Evolutionary conservation across 2,113 vertebrate species (phyloP), one percentile per base, ranked within the genome.

Genomic region (Engystomops pustulosus): DNA sequence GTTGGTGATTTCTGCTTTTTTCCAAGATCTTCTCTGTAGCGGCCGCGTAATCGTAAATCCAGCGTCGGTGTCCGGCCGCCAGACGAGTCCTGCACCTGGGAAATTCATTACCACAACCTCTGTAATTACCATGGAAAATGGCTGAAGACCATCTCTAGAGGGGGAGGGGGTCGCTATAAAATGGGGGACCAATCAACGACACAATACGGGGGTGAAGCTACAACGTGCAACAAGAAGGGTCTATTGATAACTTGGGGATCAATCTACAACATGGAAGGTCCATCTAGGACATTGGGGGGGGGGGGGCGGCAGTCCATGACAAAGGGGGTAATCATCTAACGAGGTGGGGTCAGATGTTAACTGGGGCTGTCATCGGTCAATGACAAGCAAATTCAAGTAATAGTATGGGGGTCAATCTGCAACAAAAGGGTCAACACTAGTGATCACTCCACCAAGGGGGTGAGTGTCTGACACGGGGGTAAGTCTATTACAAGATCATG

Each of bases 1-100:
- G 47, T 71, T 49, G 55, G 65, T 70, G 47, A 38, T 81, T 18
- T 41, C 20, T 38, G 80, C 53, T 71, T 20, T 58, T n/a, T 71
- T 71, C 49, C 34, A 34, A 4, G 32, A 58, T 77, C 25, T 23
- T 38, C 74, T 36, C 45, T 9, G 74, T 15, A n/a, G 18, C 4
- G 8, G 47, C 18, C 12, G 47, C 14, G 10, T 77, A 27, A 44
- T 44, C 12, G 41, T 72, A 45, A 72, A 72, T 45, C 69, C n/a
- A 27, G 36, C 20, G 38, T 47, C 70, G 7, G 30, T 36, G 30
- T 53, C 74, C 47, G 17, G 15, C 15, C 62, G 2, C 47, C 3
- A 9, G n/a, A 17, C 6, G 23, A n/a, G n/a, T n/a, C n/a, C 65
- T 23, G 65, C 65, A 44, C 45, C 45, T 5, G 27, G 14, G 44